Evolutionary conservation across 2,113 vertebrate species (phyloP).

Genomic region (Halcyon senegalensis): DNA sequence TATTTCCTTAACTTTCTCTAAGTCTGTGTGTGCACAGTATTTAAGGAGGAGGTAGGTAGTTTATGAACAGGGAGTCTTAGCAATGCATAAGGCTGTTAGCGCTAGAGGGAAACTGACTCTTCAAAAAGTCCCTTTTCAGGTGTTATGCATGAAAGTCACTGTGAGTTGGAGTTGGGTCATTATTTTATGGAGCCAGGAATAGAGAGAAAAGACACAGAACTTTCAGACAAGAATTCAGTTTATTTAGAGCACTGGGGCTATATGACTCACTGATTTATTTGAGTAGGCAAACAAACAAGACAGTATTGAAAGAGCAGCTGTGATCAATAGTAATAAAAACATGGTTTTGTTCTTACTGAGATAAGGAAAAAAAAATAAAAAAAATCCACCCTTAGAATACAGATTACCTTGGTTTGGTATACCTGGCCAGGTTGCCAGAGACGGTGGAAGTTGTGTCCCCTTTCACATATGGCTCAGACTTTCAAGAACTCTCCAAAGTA

Average conservation of each 20-base stretch:
- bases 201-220: background rate
- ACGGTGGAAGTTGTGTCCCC: background rate
- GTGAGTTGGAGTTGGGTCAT: background rate
- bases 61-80: background rate
- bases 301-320: background rate
- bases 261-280: background rate
- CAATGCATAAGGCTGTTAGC: background rate
- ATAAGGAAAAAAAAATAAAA: background rate
- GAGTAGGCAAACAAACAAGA: background rate
- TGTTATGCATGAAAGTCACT: background rate
- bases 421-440: background rate
- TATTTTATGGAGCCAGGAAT: background rate
- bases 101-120: background rate
- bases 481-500: background rate
- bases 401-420: background rate
- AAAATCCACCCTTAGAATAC: background rate
- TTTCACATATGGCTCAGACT: background rate
- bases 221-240: background rate
- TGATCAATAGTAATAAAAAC: slow-evolving; percentile 4
- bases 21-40: background rate
- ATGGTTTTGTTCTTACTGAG: background rate
- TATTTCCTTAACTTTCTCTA: background rate
- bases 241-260: background rate
- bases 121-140: background rate
- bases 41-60: background rate